Evolutionary conservation across 2,888 invertebrate species (phyloP), one percentile per base, ranked within the genome.

Genomic region (Meteorus cinctellus): DNA sequence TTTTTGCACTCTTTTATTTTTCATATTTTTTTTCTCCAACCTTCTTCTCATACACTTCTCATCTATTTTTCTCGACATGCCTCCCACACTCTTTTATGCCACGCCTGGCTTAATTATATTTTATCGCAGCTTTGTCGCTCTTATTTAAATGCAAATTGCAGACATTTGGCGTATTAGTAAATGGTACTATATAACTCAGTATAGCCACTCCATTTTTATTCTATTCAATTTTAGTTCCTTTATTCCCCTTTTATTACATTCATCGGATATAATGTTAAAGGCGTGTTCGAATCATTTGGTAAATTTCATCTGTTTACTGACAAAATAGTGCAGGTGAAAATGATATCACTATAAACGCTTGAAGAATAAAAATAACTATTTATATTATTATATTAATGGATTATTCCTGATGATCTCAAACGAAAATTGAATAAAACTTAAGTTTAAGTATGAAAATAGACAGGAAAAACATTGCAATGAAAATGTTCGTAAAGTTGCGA

Each of bases 61-160:
- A 19, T 72, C 72, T 73, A 74, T 70, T 62, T 71, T 72, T 36
- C 72, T 63, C 51, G 51, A 67, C 71, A 59, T 74, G 48, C 74
- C 67, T 78, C 76, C 76, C 77, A 76, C 80, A 78, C 70, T 60
- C 69, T 19, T 55, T 48, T 45, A 12, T 19, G 27, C 74, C 72
- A n/a, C 71, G 45, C 48, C 65, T 70, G 59, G 73, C 85, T 87
- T 86, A 87, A 87, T 87, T 87, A 86, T 86, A 86, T 85, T 87
- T 87, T 85, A 87, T 85, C 86, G 83, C 84, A 75, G 83, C 81
- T 81, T 83, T 84, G 84, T 85, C 84, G 82, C 84, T 84, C 86
- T 86, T 85, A 86, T 86, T 86, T 86, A 85, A 86, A 87, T 86
- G 85, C 85, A 85, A 86, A 86, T 86, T 82, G 80, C 81, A 78